Percentiles rank a stretch among this genome's conserved stretches.
Conservation (phyloP, 2,113 vertebrate species). For the Caretta caretta region DNA sequence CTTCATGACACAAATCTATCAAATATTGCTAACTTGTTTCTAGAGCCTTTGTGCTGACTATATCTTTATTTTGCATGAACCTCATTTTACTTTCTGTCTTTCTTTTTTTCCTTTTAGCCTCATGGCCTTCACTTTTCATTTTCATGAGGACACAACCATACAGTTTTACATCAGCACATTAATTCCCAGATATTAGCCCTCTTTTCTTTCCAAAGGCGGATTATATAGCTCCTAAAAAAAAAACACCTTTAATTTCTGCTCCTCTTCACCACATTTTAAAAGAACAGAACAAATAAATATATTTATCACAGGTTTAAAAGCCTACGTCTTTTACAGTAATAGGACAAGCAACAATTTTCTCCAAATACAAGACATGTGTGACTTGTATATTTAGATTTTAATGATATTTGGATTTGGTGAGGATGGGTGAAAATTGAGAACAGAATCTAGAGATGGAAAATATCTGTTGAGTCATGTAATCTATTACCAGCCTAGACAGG, state of each 20-base stretch:
- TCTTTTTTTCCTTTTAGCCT: not conserved
- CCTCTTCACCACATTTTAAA: constrained; percentile 10
- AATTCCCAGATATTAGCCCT: not conserved
- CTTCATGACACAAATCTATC: not conserved
- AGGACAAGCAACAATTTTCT: not conserved
- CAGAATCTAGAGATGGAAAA: constrained; percentile 1
- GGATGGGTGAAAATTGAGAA: not conserved
- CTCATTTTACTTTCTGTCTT: not conserved
- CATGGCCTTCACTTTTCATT: not conserved
- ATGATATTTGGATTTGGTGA: not conserved
- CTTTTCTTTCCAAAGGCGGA: not conserved
- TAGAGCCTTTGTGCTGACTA: not conserved
- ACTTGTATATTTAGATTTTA: not conserved
- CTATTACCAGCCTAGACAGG: not conserved
- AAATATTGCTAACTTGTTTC: not conserved
- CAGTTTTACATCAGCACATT: not conserved
- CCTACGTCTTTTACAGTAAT: not conserved
- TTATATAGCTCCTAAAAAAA: not conserved
- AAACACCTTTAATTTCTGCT: not conserved
- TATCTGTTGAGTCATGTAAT: not conserved
- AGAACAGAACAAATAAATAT: not conserved
- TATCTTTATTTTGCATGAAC: not conserved
- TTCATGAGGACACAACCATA: not conserved
- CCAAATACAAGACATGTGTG: not conserved
- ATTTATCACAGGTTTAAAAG: not conserved